phyloP scores from a whole-genome alignment of 2,113 vertebrate species.

The Centropus bengalensis region DNA sequence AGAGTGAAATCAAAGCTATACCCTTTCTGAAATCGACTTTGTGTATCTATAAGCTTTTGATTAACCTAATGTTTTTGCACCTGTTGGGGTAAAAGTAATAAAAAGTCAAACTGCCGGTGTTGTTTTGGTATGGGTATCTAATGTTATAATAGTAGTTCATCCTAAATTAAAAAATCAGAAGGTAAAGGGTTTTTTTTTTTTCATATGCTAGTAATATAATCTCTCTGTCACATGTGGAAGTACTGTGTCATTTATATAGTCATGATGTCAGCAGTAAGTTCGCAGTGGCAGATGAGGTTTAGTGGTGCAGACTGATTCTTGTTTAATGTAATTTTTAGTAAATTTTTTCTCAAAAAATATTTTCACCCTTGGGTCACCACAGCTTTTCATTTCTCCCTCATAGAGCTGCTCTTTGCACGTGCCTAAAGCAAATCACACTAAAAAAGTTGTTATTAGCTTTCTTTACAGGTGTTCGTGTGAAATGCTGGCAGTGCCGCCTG shows the following conservation, averaged over 20 bases:
- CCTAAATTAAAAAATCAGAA: constrained; percentile 63
- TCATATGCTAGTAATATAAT: constrained; percentile 64
- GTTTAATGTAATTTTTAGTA: constrained; percentile 43
- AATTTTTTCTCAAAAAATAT: constrained; percentile 21
- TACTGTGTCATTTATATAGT: constrained; percentile 70
- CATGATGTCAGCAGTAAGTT: constrained; percentile 72
- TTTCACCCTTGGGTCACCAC: neutral
- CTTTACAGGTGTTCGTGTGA: neutral
- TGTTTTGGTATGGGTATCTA: constrained; percentile 30
- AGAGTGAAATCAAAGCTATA: constrained; percentile 5
- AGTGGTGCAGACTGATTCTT: constrained; percentile 43
- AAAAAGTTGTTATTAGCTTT: neutral
- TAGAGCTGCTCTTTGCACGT: neutral
- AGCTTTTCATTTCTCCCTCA: constrained; percentile 19
- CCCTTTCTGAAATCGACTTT: neutral
- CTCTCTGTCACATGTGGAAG: constrained; percentile 73
- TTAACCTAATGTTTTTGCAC: constrained; percentile 57
- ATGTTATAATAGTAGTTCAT: constrained; percentile 45
- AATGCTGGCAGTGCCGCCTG: neutral
- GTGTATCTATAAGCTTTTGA: neutral
- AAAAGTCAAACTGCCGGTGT: constrained; percentile 20
- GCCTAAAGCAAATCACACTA: neutral
- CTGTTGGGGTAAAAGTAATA: constrained; percentile 54
- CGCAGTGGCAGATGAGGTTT: constrained; percentile 65
- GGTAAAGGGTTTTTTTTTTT: constrained; percentile 65